phyloP scores from a whole-genome alignment of 1,140 invertebrate species.

The Megathymus violae region DNA sequence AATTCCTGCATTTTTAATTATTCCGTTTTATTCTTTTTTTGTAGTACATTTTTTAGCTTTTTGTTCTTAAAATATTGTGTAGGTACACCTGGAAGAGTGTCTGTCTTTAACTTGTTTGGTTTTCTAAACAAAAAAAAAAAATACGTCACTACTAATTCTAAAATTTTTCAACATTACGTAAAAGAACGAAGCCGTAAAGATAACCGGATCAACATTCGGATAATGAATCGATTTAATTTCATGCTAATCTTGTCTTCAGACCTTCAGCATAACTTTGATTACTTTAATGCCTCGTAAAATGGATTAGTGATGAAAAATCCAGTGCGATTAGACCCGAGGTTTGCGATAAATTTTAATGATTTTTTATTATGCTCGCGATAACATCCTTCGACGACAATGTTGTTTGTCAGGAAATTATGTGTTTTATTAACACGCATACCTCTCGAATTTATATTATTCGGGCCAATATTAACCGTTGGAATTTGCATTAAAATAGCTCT shows the following conservation, averaged over 20 bases:
- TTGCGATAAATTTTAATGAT: conserved; percentile 56
- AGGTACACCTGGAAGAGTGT: too few relatives aligned
- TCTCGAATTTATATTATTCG: too few relatives aligned
- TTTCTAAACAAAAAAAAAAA: neutral
- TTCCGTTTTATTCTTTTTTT: too few relatives aligned
- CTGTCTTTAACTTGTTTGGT: too few relatives aligned
- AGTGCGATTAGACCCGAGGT: conserved; percentile 64
- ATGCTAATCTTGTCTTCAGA: conserved; percentile 48
- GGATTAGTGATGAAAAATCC: conserved; percentile 58
- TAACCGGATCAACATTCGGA: conserved; percentile 44
- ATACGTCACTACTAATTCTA: too few relatives aligned
- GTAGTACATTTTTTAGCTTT: too few relatives aligned
- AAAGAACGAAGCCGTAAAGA: conserved; percentile 49
- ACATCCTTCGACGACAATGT: neutral
- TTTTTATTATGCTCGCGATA: conserved; percentile 28
- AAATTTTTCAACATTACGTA: too few relatives aligned
- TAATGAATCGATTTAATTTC: conserved; percentile 33
- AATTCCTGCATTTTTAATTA: too few relatives aligned
- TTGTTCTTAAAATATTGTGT: too few relatives aligned
- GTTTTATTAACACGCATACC: too few relatives aligned
- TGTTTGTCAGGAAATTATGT: neutral
- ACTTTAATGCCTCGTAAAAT: conserved; percentile 52
- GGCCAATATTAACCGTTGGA: too few relatives aligned
- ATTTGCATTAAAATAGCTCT: too few relatives aligned
- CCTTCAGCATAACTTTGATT: conserved; percentile 74